Conservation (phyloP, 2,888 invertebrate genomes). For the Dryococelus australis region DNA sequence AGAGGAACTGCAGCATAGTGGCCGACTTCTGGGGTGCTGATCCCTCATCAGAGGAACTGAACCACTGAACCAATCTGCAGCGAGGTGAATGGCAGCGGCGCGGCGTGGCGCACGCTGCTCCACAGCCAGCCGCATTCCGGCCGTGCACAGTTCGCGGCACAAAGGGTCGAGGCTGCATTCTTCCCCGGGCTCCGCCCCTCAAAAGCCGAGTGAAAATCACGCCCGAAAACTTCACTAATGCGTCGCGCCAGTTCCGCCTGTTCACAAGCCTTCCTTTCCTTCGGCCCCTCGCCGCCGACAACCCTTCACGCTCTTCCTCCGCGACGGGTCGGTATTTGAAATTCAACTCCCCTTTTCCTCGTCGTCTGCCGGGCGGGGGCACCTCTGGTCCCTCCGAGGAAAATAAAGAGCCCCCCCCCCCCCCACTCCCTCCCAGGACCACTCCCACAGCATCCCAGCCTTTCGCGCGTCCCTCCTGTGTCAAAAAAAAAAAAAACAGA, state of each 20-base stretch:
- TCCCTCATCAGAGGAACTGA: neutral
- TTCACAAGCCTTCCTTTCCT: constrained; percentile 42
- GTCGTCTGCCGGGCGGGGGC: neutral
- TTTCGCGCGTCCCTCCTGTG: constrained; percentile 3
- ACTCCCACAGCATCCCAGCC: neutral
- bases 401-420: constrained; percentile 1
- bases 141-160: neutral
- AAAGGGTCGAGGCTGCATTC: no score
- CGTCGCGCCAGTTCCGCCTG: constrained; percentile 13
- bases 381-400: neutral
- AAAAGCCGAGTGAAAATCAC: neutral
- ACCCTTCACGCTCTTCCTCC: neutral
- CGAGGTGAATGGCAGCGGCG: neutral
- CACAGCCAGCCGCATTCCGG: neutral
- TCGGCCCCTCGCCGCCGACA: constrained; percentile 28
- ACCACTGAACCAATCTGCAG: neutral
- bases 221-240: constrained; percentile 22
- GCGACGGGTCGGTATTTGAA: constrained; percentile 12
- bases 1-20: no score
- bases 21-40: neutral
- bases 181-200: neutral
- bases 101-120: neutral
- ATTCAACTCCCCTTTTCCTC: neutral
- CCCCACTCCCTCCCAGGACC: no score
- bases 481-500: neutral